These are phyloP conservation scores for Thereva unica DNA, from an alignment of 2,888 invertebrate genomes.

Conservation along the genomic window DNA sequence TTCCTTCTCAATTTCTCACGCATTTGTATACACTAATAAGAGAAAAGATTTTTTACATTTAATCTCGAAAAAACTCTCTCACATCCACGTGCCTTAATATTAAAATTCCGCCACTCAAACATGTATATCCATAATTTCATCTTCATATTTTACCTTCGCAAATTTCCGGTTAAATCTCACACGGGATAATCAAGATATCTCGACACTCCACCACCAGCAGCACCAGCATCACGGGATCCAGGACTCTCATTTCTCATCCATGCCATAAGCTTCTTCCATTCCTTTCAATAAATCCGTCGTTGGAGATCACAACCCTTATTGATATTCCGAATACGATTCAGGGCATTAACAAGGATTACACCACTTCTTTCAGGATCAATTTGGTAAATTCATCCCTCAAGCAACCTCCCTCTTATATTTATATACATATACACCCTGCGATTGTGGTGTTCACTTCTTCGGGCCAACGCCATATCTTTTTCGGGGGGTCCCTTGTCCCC, in stretches of 20 bases:
- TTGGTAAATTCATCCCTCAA: slow-evolving; percentile 40
- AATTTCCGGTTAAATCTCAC: slow-evolving; percentile 34
- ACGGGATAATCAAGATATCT: slow-evolving; percentile 30
- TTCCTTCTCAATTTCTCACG: too few species aligned
- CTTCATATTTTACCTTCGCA: slow-evolving; percentile 26
- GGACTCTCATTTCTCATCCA: slow-evolving; percentile 35
- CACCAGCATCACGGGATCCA: slow-evolving; percentile 17
- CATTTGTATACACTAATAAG: too few species aligned
- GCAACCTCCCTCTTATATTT: neutral
- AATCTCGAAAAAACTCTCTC: too few species aligned
- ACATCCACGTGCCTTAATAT: too few species aligned
- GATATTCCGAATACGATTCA: slow-evolving; percentile 41
- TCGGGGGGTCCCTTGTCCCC: slow-evolving; percentile 17
- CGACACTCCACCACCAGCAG: neutral
- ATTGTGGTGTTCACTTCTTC: too few species aligned
- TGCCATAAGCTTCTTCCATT: slow-evolving; percentile 31
- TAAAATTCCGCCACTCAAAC: too few species aligned
- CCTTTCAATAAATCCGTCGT: slow-evolving; percentile 41
- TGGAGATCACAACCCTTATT: slow-evolving; percentile 33
- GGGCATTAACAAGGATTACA: slow-evolving; percentile 42
- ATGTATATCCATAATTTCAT: neutral
- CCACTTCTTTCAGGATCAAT: slow-evolving; percentile 43
- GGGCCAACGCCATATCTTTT: slow-evolving; percentile 3
- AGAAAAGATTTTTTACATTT: too few species aligned
- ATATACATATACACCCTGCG: too few species aligned